These are phyloP conservation scores for Champsocephalus esox DNA, from an alignment of 2,797 vertebrate genomes.

Conservation along the genomic window DNA sequence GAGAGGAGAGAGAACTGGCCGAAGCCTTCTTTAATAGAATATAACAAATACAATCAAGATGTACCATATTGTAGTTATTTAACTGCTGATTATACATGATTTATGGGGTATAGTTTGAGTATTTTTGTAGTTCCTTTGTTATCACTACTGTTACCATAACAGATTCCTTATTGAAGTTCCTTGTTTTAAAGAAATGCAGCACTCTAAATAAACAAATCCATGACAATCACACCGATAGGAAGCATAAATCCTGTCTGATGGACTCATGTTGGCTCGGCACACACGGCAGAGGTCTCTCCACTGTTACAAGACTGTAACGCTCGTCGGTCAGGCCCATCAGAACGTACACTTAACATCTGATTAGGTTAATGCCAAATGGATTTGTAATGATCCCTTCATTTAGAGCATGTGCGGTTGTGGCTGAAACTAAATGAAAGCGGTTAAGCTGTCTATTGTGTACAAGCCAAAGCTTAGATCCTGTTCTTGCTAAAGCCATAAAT, in stretches of 20 bases:
- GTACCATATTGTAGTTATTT: slow-evolving; percentile 58
- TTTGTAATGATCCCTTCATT: slow-evolving; percentile 6
- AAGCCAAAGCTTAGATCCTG: slow-evolving; percentile 65
- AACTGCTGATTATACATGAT: slow-evolving; percentile 41
- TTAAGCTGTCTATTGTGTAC: slow-evolving; percentile 3
- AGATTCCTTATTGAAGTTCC: slow-evolving; percentile 36
- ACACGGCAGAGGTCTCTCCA: neutral
- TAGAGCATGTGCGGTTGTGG: neutral
- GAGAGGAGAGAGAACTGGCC: slow-evolving; percentile 20
- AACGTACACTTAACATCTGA: neutral
- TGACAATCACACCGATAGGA: slow-evolving; percentile 50
- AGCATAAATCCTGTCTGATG: neutral
- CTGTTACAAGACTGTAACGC: neutral
- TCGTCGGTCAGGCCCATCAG: slow-evolving; percentile 24
- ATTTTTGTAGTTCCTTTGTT: slow-evolving; percentile 37
- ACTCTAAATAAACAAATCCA: slow-evolving; percentile 29
- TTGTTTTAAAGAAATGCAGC: slow-evolving; percentile 40
- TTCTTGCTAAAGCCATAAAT: slow-evolving; percentile 65
- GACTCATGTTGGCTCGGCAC: no score
- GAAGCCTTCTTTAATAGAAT: slow-evolving; percentile 42
- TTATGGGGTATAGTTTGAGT: slow-evolving; percentile 36
- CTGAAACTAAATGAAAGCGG: slow-evolving; percentile 6
- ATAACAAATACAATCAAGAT: slow-evolving; percentile 27
- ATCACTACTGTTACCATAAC: slow-evolving; percentile 40
- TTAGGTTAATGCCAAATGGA: slow-evolving; percentile 35